These are phyloP conservation scores for Rhynchopsitta pachyrhyncha DNA, from an alignment of 2,113 vertebrate species.

Conservation along the genomic window DNA sequence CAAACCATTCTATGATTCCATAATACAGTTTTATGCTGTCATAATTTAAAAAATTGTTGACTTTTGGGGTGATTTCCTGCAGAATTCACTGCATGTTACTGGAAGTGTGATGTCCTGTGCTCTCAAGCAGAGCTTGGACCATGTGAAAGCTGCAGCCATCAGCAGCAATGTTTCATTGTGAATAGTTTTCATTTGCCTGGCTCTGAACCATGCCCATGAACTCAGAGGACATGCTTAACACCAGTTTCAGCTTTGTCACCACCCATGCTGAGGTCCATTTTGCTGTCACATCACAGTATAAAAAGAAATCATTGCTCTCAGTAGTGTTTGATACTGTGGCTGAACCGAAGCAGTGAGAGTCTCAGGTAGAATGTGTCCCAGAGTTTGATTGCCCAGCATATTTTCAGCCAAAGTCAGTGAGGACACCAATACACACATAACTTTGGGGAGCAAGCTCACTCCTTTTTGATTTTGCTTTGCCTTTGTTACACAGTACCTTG, in stretches of 20 bases:
- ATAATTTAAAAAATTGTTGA: neutral
- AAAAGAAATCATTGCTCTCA: slow-evolving; percentile 47
- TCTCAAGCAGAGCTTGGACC: neutral
- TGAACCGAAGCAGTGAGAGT: neutral
- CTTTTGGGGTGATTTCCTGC: neutral
- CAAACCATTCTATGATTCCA: neutral
- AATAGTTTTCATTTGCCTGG: neutral
- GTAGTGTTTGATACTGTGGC: neutral
- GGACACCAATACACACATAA: neutral
- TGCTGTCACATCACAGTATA: slow-evolving; percentile 26
- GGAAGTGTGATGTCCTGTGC: neutral
- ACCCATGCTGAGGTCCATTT: neutral
- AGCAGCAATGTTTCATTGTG: neutral
- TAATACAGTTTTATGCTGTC: neutral
- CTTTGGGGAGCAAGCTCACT: neutral
- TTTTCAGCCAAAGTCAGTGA: neutral
- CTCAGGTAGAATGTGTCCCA: neutral
- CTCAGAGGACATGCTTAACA: neutral
- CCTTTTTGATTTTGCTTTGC: slow-evolving; percentile 18
- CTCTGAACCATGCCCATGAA: neutral
- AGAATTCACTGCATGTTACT: neutral
- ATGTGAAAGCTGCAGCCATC: neutral
- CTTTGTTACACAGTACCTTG: neutral
- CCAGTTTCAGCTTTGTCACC: neutral
- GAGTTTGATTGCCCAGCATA: neutral